Conservation (phyloP, 2,797 vertebrate species). For the Rhynchotus rufescens region DNA sequence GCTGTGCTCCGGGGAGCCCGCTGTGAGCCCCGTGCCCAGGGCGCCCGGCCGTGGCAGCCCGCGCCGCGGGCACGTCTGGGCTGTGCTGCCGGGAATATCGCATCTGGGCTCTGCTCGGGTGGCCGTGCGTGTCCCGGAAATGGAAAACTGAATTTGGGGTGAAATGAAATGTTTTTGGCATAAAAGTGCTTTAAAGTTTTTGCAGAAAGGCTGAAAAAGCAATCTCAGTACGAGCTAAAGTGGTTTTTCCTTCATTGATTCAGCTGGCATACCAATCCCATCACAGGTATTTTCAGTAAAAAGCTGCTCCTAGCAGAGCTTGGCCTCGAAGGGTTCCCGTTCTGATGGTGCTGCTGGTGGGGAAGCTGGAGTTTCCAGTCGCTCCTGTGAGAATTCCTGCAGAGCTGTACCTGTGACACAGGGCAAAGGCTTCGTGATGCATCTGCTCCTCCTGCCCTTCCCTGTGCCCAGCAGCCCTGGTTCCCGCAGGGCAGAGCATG, state of each 20-base stretch:
- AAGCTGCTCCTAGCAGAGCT: background rate
- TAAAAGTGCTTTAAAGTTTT: background rate
- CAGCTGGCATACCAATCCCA: background rate
- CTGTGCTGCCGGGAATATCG: too few species aligned
- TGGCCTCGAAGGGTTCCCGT: fast-evolving
- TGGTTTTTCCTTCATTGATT: background rate
- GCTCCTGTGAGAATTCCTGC: background rate
- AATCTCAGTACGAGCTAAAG: background rate
- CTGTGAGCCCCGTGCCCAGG: background rate
- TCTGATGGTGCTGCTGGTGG: fast-evolving
- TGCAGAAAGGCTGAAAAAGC: background rate
- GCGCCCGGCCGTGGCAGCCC: too few species aligned
- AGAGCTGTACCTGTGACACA: background rate
- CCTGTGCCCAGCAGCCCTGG: background rate
- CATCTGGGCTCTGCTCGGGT: background rate
- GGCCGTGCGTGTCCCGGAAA: background rate
- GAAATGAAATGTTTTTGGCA: background rate
- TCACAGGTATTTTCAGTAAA: background rate
- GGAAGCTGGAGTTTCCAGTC: background rate
- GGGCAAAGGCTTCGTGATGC: background rate
- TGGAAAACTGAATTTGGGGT: background rate
- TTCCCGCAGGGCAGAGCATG: background rate
- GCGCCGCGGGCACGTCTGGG: too few species aligned
- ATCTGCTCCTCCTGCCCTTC: background rate
- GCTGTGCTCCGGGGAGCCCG: background rate